Percentiles rank a stretch among this genome's conserved stretches.
Evolutionary conservation across 2,113 vertebrate species (phyloP).

Genomic region (Rhinolophus sinicus): DNA sequence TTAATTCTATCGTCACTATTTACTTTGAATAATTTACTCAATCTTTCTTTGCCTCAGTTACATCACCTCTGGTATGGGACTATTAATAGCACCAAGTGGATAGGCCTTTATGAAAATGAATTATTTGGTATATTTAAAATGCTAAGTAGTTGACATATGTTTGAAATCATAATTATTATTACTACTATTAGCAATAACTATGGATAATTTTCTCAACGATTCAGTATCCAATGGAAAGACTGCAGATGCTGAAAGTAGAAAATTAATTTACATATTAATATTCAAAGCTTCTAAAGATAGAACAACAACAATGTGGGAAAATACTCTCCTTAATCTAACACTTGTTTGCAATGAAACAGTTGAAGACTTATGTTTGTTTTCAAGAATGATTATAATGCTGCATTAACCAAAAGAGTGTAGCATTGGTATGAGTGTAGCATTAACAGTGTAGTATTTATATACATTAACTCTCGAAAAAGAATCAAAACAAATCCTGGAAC

Average conservation of each 20-base stretch:
- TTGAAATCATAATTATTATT: background rate
- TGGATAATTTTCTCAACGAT: background rate
- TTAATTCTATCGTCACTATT: background rate
- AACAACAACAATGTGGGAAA: background rate
- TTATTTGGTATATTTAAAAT: background rate
- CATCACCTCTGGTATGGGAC: background rate
- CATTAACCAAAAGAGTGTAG: background rate
- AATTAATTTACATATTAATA: background rate
- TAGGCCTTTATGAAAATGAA: background rate
- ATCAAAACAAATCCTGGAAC: background rate
- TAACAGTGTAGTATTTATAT: background rate
- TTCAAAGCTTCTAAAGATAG: background rate
- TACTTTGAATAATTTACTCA: background rate
- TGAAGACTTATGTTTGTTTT: background rate
- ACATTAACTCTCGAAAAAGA: background rate
- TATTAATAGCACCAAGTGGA: background rate
- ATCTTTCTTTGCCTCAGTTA: background rate
- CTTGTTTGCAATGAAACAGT: background rate
- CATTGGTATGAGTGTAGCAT: background rate
- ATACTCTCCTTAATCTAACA: background rate
- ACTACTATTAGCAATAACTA: background rate
- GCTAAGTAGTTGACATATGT: background rate
- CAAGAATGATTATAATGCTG: background rate
- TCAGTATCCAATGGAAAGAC: background rate
- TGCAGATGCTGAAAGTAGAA: background rate